These are phyloP conservation scores for Lathronympha strigana DNA, from an alignment of 2,888 invertebrate species.

Conservation along the genomic window DNA sequence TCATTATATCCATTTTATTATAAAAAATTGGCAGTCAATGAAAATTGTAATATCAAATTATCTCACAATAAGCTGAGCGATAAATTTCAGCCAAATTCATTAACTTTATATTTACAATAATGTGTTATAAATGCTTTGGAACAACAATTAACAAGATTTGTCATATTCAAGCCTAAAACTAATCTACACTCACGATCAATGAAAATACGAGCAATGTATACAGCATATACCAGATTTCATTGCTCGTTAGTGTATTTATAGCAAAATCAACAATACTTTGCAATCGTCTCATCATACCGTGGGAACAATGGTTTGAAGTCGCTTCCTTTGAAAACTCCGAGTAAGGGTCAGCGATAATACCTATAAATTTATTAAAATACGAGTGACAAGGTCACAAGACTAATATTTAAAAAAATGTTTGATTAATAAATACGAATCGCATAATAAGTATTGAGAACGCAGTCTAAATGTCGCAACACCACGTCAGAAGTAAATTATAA, in stretches of 20 bases:
- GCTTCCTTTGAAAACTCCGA: background rate
- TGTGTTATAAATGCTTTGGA: conserved; percentile 68
- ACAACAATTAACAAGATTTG: conserved; percentile 48
- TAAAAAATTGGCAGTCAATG: conserved; percentile 42
- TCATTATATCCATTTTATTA: conserved; percentile 37
- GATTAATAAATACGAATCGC: conserved; percentile 1
- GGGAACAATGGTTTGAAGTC: background rate
- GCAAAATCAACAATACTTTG: conserved; percentile 36
- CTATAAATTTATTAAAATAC: background rate
- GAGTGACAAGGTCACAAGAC: background rate
- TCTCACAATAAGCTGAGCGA: background rate
- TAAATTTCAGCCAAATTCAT: conserved; percentile 20
- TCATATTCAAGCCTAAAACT: conserved; percentile 35
- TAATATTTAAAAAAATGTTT: background rate
- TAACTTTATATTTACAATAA: conserved; percentile 42
- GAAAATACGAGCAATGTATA: background rate
- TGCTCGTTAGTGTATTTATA: conserved; percentile 14
- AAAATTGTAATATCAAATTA: conserved; percentile 34
- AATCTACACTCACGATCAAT: background rate
- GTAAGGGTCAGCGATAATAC: background rate
- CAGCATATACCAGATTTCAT: background rate
- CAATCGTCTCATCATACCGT: background rate
- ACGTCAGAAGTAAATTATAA: conserved; percentile 59
- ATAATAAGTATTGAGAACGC: conserved; percentile 31
- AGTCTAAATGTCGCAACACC: conserved; percentile 48